Percentiles rank a stretch among this genome's conserved stretches.
phyloP scores from a whole-genome alignment of 1,140 invertebrate species.

The Drosophila orosa region DNA sequence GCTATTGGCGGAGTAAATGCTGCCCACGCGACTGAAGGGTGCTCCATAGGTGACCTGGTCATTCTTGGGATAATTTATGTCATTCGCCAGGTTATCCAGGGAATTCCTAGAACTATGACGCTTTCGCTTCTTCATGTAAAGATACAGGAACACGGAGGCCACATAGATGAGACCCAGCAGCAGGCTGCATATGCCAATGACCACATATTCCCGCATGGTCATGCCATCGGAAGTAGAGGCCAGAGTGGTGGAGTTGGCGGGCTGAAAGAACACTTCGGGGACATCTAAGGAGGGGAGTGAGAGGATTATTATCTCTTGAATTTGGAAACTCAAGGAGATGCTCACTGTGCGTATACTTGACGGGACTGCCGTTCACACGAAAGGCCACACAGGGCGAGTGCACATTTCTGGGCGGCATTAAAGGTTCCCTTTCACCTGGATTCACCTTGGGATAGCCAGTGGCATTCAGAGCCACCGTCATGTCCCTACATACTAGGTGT shows the following conservation, averaged over 20 bases:
- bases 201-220: conserved; percentile 90
- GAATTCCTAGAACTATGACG: conserved; percentile 72
- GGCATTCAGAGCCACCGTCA: conserved; percentile 85
- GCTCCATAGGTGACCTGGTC: conserved; percentile 81
- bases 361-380: conserved; percentile 91
- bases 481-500: conserved; percentile 91
- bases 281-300: conserved; percentile 85
- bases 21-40: conserved; percentile 72
- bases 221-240: conserved; percentile 85
- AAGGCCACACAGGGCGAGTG: conserved; percentile 94
- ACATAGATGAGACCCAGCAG: conserved; percentile 93
- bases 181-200: conserved; percentile 92
- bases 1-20: conserved; percentile 73
- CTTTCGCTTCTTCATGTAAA: conserved; percentile 88
- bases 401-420: conserved; percentile 83
- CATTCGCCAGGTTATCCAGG: conserved; percentile 67
- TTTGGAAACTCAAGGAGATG: conserved; percentile 6
- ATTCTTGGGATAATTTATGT: conserved; percentile 81
- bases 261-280: conserved; percentile 90
- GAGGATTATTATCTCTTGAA: not conserved
- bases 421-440: conserved; percentile 36
- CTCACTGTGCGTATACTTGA: conserved; percentile 88
- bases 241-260: conserved; percentile 86
- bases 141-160: conserved; percentile 91
- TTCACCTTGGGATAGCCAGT: conserved; percentile 57